phyloP scores from a whole-genome alignment of 2,888 invertebrate species.

The Morpho achilles region DNA sequence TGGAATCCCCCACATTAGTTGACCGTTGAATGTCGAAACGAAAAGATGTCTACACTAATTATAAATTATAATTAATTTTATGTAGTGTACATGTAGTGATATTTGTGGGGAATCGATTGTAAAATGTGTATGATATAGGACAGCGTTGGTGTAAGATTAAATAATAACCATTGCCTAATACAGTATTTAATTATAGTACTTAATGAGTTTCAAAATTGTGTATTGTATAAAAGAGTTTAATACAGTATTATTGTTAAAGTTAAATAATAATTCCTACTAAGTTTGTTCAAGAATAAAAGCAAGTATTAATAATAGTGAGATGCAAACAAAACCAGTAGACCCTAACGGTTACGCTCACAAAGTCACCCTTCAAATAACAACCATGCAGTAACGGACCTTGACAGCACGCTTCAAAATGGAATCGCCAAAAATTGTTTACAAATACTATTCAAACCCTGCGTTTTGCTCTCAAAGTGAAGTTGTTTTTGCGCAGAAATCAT shows the following conservation, averaged over 20 bases:
- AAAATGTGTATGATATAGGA: no score
- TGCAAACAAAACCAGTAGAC: slow-evolving; percentile 28
- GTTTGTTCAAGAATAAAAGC: neutral
- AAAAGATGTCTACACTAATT: slow-evolving; percentile 33
- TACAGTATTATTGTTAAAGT: neutral
- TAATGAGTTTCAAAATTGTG: neutral
- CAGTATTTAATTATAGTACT: no score
- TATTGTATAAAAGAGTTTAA: neutral
- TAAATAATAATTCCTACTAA: neutral
- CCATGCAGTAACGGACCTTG: slow-evolving; percentile 39
- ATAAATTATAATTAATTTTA: neutral
- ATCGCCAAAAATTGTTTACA: slow-evolving; percentile 74
- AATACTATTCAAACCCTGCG: slow-evolving; percentile 88
- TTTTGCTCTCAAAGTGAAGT: slow-evolving; percentile 89
- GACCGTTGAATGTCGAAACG: slow-evolving; percentile 52
- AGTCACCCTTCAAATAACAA: slow-evolving; percentile 49
- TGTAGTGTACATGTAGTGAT: no score
- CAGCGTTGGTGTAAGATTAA: no score
- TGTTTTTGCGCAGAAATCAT: slow-evolving; percentile 63
- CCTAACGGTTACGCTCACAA: slow-evolving; percentile 45
- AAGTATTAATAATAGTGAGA: slow-evolving; percentile 5
- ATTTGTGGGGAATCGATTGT: no score
- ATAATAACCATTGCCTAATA: no score
- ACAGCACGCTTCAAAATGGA: slow-evolving; percentile 46
- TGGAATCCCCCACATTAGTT: slow-evolving; percentile 50